Evolutionary conservation across 2,113 vertebrate genomes (phyloP).

Genomic region (Xiphorhynchus elegans): DNA sequence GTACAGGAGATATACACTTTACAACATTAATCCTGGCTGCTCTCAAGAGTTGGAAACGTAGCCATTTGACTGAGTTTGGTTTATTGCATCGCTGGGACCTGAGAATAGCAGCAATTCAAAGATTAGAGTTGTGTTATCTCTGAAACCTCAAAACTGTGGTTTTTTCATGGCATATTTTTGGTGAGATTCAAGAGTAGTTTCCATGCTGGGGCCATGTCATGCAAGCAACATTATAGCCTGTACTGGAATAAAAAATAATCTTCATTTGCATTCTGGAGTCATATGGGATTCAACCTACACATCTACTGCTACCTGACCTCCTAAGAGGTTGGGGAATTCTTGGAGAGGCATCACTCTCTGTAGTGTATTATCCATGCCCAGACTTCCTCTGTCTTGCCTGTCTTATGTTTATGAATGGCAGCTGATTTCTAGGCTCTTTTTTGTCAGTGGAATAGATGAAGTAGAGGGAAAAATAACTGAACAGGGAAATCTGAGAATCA

Average conservation of each 20-base stretch:
- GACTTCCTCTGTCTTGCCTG: neutral
- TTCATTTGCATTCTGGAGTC: neutral
- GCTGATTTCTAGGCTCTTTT: neutral
- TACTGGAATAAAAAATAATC: neutral
- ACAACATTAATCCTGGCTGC: neutral
- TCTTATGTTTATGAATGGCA: neutral
- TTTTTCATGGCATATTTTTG: neutral
- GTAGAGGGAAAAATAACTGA: neutral
- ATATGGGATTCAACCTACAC: neutral
- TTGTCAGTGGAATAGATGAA: neutral
- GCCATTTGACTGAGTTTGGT: neutral
- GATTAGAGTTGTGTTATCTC: neutral
- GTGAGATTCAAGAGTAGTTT: neutral
- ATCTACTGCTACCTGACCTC: neutral
- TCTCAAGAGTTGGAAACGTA: neutral
- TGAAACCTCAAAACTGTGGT: neutral
- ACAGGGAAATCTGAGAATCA: neutral
- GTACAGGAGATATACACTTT: neutral
- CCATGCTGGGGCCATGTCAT: neutral
- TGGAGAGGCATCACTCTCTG: fast-evolving
- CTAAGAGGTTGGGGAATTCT: neutral
- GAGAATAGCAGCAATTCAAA: neutral
- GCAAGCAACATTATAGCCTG: neutral
- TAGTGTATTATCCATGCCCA: neutral
- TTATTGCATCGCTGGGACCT: neutral